phyloP scores from a whole-genome alignment of 2,888 invertebrate genomes.

The Cryptosula pallasiana region DNA sequence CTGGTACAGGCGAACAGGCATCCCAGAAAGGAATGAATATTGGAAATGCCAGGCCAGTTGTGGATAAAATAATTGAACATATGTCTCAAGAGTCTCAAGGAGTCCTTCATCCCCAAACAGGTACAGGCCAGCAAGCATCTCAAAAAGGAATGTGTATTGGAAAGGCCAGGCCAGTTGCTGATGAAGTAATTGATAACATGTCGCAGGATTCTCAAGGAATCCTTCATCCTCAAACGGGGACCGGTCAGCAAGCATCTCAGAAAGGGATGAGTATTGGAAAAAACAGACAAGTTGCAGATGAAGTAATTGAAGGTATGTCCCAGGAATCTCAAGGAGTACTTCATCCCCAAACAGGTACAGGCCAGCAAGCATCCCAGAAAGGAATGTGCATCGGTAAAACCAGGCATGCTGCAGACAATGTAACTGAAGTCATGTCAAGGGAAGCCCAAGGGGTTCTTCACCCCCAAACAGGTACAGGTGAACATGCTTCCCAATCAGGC shows the following conservation, averaged over 20 bases:
- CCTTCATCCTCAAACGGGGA: conserved; percentile 29
- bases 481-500: neutral
- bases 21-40: neutral
- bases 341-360: conserved; percentile 40
- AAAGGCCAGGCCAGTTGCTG: conserved; percentile 8
- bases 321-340: conserved; percentile 35
- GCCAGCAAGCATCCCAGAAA: conserved; percentile 37
- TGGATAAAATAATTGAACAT: neutral
- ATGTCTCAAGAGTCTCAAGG: conserved; percentile 24
- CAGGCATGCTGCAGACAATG: neutral
- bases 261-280: conserved; percentile 30
- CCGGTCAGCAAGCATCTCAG: conserved; percentile 25
- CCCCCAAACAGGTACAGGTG: neutral
- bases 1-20: neutral
- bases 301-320: conserved; percentile 34
- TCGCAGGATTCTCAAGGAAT: conserved; percentile 24
- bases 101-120: conserved; percentile 28
- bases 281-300: conserved; percentile 30
- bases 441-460: neutral
- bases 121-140: conserved; percentile 26
- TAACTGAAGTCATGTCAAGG: neutral
- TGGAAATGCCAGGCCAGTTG: neutral
- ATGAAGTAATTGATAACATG: neutral
- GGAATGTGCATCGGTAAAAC: conserved; percentile 32
- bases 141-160: conserved; percentile 30